Conservation (phyloP, 2,888 invertebrate genomes). For the Allolobophora icterica region DNA sequence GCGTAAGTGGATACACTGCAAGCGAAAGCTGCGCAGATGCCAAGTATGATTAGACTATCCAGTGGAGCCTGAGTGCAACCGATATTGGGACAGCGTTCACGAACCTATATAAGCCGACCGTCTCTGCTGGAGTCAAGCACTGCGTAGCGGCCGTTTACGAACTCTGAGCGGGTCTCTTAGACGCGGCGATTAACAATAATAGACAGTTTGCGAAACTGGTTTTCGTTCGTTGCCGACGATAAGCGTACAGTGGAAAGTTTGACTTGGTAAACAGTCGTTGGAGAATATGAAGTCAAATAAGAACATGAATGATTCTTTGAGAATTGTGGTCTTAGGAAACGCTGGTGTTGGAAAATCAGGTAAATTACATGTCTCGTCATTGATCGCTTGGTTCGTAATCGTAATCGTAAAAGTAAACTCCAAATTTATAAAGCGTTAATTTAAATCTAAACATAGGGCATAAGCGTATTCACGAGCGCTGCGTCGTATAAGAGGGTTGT, state of each 20-base stretch:
- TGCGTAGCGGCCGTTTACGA: not conserved
- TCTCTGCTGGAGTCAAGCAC: not conserved
- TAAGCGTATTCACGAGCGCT: no score
- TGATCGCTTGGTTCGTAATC: not conserved
- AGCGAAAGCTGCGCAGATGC: not conserved
- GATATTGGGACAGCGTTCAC: not conserved
- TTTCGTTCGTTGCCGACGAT: not conserved
- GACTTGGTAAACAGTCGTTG: not conserved
- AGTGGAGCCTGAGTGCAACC: not conserved
- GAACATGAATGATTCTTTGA: not conserved
- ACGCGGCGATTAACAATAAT: not conserved
- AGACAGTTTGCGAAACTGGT: slow-evolving; percentile 3
- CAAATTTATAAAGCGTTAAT: no score
- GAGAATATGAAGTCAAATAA: slow-evolving; percentile 11
- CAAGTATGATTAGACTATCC: not conserved
- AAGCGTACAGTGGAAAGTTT: not conserved
- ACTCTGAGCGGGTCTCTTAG: not conserved
- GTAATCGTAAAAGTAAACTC: no score
- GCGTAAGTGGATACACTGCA: slow-evolving; percentile 1
- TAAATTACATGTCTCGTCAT: not conserved
- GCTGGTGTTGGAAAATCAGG: not conserved
- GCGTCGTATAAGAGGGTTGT: no score
- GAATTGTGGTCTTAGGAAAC: not conserved
- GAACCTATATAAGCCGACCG: not conserved
- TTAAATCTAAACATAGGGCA: no score